These are phyloP conservation scores for Glyptemys insculpta DNA, from an alignment of 2,797 vertebrate species.

Conservation along the genomic window DNA sequence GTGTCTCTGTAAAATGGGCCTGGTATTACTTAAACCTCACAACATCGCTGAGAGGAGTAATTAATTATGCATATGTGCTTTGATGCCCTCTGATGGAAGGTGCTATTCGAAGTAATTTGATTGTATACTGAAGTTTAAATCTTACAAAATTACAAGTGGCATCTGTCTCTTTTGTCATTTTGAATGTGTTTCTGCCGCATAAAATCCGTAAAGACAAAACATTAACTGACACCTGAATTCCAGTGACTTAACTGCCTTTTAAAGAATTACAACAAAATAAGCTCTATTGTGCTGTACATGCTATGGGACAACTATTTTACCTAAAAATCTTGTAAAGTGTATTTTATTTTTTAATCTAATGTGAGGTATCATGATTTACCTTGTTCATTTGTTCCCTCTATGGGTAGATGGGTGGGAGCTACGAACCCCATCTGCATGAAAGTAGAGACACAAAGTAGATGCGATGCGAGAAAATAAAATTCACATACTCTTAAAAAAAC, in stretches of 20 bases:
- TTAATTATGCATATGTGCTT: background rate
- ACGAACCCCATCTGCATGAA: background rate
- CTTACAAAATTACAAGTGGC: background rate
- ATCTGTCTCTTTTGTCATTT: background rate
- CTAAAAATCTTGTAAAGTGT: background rate
- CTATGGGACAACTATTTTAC: background rate
- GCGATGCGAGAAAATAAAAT: background rate
- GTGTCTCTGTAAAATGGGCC: background rate
- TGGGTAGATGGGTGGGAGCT: background rate
- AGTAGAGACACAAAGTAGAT: background rate
- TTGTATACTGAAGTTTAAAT: background rate
- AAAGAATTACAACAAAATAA: background rate
- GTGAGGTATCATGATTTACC: background rate
- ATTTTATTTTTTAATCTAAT: background rate
- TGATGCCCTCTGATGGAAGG: background rate
- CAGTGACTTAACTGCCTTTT: background rate
- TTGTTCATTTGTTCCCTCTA: background rate
- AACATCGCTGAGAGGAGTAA: background rate
- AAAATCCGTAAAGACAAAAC: background rate
- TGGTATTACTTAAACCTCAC: background rate
- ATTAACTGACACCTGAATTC: background rate
- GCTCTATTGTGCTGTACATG: background rate
- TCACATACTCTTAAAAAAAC: background rate
- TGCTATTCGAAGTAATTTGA: background rate
- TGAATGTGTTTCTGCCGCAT: background rate